A percentile compares a stretch with the other conserved stretches of the same genome.
These are phyloP conservation scores for Sinohyriopsis cumingii DNA, from an alignment of 2,888 invertebrate genomes.

Conservation along the genomic window DNA sequence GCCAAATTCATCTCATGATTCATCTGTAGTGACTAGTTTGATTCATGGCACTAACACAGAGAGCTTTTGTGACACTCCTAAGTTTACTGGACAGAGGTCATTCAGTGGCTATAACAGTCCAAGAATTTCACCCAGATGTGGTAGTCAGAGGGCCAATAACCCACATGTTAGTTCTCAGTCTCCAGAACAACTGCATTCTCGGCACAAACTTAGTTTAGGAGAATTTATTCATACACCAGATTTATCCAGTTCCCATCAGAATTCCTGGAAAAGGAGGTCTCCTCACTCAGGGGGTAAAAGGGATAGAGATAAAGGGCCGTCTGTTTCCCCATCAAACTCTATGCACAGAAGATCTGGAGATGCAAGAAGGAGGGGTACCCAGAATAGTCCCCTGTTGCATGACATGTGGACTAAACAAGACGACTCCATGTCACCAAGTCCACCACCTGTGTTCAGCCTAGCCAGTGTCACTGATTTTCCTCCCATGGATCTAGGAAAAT, in stretches of 20 bases:
- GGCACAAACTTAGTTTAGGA: constrained; percentile 57
- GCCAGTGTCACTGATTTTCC: constrained; percentile 55
- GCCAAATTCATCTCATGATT: constrained; percentile 44
- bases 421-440: not conserved
- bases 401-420: not conserved
- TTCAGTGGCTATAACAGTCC: constrained; percentile 22
- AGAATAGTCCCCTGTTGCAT: constrained; percentile 33
- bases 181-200: constrained; percentile 40
- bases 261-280: constrained; percentile 44
- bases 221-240: constrained; percentile 58
- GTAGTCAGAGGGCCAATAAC: constrained; percentile 23
- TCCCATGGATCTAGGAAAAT: constrained; percentile 31
- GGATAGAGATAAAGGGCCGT: constrained; percentile 20
- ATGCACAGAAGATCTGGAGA: constrained; percentile 26
- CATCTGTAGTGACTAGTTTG: constrained; percentile 7
- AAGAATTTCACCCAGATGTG: constrained; percentile 33
- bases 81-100: constrained; percentile 18
- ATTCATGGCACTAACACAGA: constrained; percentile 4
- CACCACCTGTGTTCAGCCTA: constrained; percentile 51
- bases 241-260: constrained; percentile 13
- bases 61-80: constrained; percentile 20
- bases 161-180: constrained; percentile 32
- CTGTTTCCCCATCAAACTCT: constrained; percentile 36
- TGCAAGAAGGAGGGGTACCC: constrained; percentile 32
- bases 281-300: constrained; percentile 43